Conservation (phyloP, 2,113 vertebrate species). For the Tylochromis polylepis region DNA sequence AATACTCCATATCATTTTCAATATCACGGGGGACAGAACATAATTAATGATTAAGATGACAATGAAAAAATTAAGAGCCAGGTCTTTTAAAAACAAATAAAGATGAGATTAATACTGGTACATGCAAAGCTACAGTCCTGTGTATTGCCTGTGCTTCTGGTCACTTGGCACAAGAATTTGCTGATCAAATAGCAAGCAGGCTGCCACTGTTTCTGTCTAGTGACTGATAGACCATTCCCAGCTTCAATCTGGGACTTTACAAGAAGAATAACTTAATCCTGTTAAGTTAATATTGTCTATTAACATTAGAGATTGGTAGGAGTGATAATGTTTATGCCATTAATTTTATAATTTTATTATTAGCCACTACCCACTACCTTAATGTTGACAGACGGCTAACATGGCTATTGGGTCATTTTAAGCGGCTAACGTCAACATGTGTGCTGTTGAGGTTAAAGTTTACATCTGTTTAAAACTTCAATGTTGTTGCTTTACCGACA, state of each 20-base stretch:
- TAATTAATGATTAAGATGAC: no score
- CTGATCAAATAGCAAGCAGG: neutral
- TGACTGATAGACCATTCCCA: neutral
- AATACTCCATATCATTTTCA: neutral
- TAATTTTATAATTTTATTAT: neutral
- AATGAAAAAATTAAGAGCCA: no score
- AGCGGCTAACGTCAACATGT: neutral
- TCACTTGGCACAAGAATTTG: neutral
- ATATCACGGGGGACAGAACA: no score
- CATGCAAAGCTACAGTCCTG: neutral
- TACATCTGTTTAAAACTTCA: neutral
- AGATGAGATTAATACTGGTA: no score
- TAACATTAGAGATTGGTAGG: neutral
- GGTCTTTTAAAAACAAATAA: no score
- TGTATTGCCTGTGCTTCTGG: neutral
- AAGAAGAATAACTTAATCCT: neutral
- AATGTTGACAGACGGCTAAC: neutral
- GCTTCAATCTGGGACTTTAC: neutral
- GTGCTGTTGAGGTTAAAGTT: neutral
- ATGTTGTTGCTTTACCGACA: neutral
- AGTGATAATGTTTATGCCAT: neutral
- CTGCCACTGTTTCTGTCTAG: neutral
- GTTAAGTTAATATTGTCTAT: neutral
- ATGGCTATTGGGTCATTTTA: neutral
- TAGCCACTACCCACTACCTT: neutral